Percentiles rank a stretch among this genome's conserved stretches.
Conservation (phyloP, 1,140 invertebrate genomes). For the Rhagoletis zephyria region DNA sequence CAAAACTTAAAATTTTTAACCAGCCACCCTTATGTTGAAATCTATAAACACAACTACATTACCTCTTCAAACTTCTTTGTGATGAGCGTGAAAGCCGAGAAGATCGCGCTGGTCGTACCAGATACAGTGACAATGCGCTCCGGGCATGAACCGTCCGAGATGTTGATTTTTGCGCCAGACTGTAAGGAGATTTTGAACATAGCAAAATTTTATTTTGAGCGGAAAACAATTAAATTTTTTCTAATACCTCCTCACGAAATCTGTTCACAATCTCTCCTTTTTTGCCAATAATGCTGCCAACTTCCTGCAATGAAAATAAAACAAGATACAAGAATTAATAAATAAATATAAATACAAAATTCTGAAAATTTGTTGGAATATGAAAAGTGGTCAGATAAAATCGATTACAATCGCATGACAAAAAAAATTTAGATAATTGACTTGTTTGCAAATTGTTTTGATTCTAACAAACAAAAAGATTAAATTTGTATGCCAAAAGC, state of each 20-base stretch:
- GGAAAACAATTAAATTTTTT: too few relatives aligned
- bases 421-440: not conserved
- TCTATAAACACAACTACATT: constrained; percentile 62
- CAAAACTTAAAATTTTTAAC: not conserved
- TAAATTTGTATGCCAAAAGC: too few relatives aligned
- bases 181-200: constrained; percentile 68
- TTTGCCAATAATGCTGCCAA: constrained; percentile 99
- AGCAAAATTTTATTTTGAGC: constrained; percentile 21
- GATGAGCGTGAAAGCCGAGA: constrained; percentile 98
- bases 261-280: constrained; percentile 98
- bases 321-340: constrained; percentile 58
- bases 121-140: constrained; percentile 99
- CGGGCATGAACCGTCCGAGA: constrained; percentile 90
- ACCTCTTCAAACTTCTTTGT: constrained; percentile 99
- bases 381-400: not conserved
- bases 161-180: constrained; percentile 93
- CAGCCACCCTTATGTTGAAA: not conserved
- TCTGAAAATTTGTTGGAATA: not conserved
- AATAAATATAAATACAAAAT: not conserved
- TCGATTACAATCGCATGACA: not conserved
- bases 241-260: constrained; percentile 92
- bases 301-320: constrained; percentile 87
- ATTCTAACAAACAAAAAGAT: not conserved
- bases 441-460: not conserved
- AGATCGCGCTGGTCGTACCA: constrained; percentile 95